These are phyloP conservation scores for Notodonta ziczac DNA, from an alignment of 2,888 invertebrate genomes.

Conservation along the genomic window DNA sequence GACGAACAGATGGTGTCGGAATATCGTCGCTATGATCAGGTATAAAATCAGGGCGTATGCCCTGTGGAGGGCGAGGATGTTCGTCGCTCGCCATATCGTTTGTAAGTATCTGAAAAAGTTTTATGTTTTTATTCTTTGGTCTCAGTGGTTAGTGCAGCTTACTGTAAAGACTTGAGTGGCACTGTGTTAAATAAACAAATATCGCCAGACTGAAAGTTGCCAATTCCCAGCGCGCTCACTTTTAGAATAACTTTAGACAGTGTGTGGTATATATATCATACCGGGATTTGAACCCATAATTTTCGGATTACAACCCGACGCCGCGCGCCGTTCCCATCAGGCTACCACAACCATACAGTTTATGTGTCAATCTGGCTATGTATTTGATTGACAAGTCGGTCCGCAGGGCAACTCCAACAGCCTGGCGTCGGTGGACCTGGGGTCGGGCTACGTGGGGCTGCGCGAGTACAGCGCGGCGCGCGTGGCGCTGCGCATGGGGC, in stretches of 20 bases:
- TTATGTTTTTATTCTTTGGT: neutral
- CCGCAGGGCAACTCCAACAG: conserved; percentile 96
- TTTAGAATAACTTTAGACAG: too few species aligned
- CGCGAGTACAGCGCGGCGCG: conserved; percentile 88
- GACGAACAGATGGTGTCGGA: conserved; percentile 95
- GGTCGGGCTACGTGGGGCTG: conserved; percentile 95
- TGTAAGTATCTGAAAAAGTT: conserved; percentile 63
- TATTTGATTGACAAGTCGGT: conserved; percentile 10
- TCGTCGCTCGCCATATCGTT: conserved; percentile 68
- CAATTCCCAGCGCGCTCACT: too few species aligned
- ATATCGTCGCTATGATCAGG: conserved; percentile 83
- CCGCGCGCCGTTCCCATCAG: too few species aligned
- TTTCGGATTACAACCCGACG: too few species aligned
- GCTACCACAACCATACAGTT: too few species aligned
- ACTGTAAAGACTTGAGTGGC: too few species aligned
- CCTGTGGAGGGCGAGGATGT: conserved; percentile 77
- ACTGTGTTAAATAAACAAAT: too few species aligned
- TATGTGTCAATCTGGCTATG: too few species aligned
- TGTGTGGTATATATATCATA: too few species aligned
- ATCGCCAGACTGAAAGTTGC: too few species aligned
- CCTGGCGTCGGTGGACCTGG: conserved; percentile 95
- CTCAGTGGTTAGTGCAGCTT: too few species aligned
- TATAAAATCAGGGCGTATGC: conserved; percentile 83
- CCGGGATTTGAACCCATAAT: too few species aligned
- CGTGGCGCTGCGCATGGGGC: conserved; percentile 88